Percentiles rank a stretch among this genome's conserved stretches.
phyloP scores from a whole-genome alignment of 2,797 vertebrate species.

The Ptychobarbus kaznakovi region DNA sequence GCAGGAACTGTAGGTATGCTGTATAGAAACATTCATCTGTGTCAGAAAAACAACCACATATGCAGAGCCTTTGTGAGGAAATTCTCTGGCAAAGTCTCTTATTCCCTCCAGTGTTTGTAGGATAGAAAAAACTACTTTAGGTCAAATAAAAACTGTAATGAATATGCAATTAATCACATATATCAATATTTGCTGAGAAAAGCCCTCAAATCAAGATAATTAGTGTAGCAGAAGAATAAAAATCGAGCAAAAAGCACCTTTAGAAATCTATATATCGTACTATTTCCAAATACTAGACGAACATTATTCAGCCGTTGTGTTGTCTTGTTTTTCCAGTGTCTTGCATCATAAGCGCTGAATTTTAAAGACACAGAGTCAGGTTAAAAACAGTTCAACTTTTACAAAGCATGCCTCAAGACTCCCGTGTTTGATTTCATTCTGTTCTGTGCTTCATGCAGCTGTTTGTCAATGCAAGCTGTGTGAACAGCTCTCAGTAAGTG shows the following conservation, averaged over 20 bases:
- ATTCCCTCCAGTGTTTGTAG: constrained; percentile 1
- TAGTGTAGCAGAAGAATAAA: background rate
- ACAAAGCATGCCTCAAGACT: background rate
- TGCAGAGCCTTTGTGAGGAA: constrained; percentile 12
- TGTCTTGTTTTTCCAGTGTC: constrained; percentile 11
- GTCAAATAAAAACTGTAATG: background rate
- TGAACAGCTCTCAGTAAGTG: background rate
- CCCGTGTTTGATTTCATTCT: background rate
- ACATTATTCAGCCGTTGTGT: background rate
- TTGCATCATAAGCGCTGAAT: constrained; percentile 1
- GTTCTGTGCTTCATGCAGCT: too few relatives aligned
- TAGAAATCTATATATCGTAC: background rate
- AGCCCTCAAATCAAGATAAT: background rate
- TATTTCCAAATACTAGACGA: background rate
- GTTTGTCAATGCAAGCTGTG: background rate
- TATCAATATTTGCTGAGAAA: background rate
- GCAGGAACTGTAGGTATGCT: constrained; percentile 26
- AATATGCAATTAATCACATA: background rate
- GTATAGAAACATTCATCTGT: constrained; percentile 31
- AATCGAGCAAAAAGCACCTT: background rate
- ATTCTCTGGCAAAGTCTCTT: background rate
- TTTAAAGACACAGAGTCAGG: constrained; percentile 5
- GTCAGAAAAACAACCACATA: constrained; percentile 35
- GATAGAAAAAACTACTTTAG: background rate
- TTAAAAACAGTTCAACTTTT: constrained; percentile 4